Base-by-base conservation (phyloP, 1,140 invertebrate genomes). In the Drosophila grimshawi region DNA sequence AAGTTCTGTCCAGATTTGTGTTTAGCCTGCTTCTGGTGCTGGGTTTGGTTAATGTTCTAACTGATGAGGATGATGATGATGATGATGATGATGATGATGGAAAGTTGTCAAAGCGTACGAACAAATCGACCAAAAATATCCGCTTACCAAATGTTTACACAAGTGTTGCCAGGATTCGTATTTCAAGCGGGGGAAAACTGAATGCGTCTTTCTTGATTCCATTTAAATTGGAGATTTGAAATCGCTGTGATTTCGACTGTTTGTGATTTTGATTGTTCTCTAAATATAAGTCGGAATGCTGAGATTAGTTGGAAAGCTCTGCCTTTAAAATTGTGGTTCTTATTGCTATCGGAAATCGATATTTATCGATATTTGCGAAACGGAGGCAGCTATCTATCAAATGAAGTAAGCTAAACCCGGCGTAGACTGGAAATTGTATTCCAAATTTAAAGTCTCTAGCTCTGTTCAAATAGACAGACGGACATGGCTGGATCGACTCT, bases 61-160 rank as follows among this genome's bases (percentile, higher is more conserved):
- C 19, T 51, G 49, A 8, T 60, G 11, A 10, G 43, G 72, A n/a
- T 77, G 62, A 72, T 86, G 68, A 69, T 46, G 49, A 32, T 59
- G 60, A 29, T 52, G 55, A 7, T 51, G 83, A 29, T 78, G 74
- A 78, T 88, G 80, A 79, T 89, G 86, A 89, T 90, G 86, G 81
- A 90, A 86, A 89, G 81, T 86, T 90, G 86, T 90, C 86, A 90
- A 85, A 64, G 78, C 80, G 62, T 52, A 66, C 46, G 69, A 90
- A 76, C 78, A 90, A 90, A 89, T 89, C 86, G 86, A 90, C 52
- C 78, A 60, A 88, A 74, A 89, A 89, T 89, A 86, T 89, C 85
- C 85, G 85, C 78, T 89, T 91, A 80, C 82, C 66, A 76, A 78
- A 65, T 91, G 80, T 91, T 91, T 91, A 57, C 86, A 91, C 90